Conservation (phyloP, 2,888 invertebrate genomes). For the Eurois occulta region DNA sequence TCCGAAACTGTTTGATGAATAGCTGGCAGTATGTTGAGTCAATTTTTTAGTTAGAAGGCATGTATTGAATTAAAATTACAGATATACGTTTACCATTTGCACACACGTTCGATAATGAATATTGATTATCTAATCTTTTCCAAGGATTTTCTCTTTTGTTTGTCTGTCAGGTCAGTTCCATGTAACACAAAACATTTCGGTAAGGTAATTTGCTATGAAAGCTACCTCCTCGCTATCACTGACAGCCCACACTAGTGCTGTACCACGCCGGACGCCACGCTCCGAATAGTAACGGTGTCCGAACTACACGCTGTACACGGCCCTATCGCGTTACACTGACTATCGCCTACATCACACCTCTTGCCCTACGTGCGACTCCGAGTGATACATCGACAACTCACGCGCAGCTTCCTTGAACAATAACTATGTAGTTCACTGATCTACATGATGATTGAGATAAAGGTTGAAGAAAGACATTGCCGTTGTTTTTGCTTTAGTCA, state of each 20-base stretch:
- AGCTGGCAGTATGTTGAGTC: background rate
- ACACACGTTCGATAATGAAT: background rate
- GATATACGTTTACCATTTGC: background rate
- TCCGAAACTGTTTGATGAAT: background rate
- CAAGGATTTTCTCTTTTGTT: background rate
- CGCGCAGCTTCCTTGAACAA: conserved; percentile 49
- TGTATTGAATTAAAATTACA: background rate
- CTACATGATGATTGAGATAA: conserved; percentile 16
- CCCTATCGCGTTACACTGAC: conserved; percentile 63
- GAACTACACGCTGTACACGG: conserved; percentile 27
- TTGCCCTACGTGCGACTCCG: conserved; percentile 19
- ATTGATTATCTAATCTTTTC: background rate
- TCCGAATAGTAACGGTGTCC: conserved; percentile 66
- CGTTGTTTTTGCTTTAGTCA: background rate
- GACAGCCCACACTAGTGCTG: conserved; percentile 50
- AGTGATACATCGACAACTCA: conserved; percentile 33
- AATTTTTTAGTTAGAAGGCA: background rate
- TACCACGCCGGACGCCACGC: conserved; percentile 64
- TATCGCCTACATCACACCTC: conserved; percentile 57
- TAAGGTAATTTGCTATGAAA: background rate
- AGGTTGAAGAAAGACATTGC: background rate
- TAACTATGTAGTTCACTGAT: conserved; percentile 20
- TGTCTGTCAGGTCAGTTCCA: background rate
- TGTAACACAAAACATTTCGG: too few relatives aligned
- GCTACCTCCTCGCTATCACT: conserved; percentile 30